Evolutionary conservation across 2,797 vertebrate genomes (phyloP), one percentile per base, ranked within the genome.

Genomic region (Tokudaia tokunoshimensis): DNA sequence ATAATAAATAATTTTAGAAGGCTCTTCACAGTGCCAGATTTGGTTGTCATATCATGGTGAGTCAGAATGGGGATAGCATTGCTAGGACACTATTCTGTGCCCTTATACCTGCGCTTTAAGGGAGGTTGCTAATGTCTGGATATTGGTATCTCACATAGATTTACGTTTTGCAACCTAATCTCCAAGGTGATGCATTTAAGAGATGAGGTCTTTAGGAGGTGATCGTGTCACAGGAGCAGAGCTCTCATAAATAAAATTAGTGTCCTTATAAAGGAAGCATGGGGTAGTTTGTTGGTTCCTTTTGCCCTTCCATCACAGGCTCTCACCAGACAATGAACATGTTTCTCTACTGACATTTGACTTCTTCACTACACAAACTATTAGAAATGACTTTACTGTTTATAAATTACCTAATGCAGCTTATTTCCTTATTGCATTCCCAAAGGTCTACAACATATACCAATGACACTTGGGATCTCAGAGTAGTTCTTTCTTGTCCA

Each of bases 391-490:
- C 79, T 57, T 50, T 47, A 26, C 41, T 81, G 26, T 55, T 76
- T 87, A 52, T 88, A 70, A 26, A 88, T 78, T 47, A 78, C 31
- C 14, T 10, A 59, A n/a, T 31, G 26, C 81, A n/a, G 20, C 19
- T 31, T 67, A 87, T 75, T 78, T 44, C 83, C n/a, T 61, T n/a
- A 31, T 37, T 52, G 34, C 20, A 91, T 17, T 13, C 19, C 26
- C 14, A 82, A 94, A 59, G 20, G 19, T 59, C 67, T 87, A 76
- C 44, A 50, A 44, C n/a, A 67, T 19, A 44, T 81, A 44, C 14
- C 89, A 65, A 72, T 59, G 10, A 94, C 44, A 52, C 24, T 78
- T 78, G 96, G 75, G 31, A 88, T 79, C 63, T 95, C 84, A 95
- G 72, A 63, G 93, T 89, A 94, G 29, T 29, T 93, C 78, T 76